Evolutionary conservation across 37 sponge, comb jelly and placozoan species (phyloP).

Genomic region (Petrosia ficiformis): DNA sequence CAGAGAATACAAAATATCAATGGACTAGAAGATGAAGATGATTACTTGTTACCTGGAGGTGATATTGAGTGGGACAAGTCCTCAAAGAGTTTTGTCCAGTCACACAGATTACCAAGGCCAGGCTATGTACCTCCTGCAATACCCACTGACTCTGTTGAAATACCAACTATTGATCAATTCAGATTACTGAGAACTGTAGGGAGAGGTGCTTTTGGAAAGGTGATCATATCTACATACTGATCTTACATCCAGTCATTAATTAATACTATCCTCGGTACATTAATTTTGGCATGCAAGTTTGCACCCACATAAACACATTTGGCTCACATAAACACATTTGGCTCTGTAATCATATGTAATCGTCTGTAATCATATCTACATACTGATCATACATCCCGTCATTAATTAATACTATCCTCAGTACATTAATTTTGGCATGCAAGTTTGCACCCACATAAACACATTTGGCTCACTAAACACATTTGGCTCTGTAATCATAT

Average conservation of each 20-base stretch:
- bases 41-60: slow-evolving; percentile 34
- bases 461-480: too few species aligned
- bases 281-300: neutral
- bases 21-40: neutral
- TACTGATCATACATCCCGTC: neutral
- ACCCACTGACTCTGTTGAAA: neutral
- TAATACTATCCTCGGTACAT: neutral
- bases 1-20: neutral
- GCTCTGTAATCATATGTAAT: too few species aligned
- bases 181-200: slow-evolving; percentile 73
- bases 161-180: slow-evolving; percentile 69
- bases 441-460: too few species aligned
- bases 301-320: too few species aligned
- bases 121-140: slow-evolving; percentile 27
- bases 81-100: neutral
- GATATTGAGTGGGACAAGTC: slow-evolving; percentile 24
- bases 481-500: too few species aligned
- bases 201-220: slow-evolving; percentile 88
- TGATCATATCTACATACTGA: too few species aligned
- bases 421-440: neutral
- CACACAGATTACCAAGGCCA: neutral
- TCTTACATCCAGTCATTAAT: neutral
- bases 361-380: too few species aligned
- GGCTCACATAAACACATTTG: too few species aligned
- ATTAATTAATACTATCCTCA: neutral